A percentile compares a stretch with the other conserved stretches of the same genome.
Conservation (phyloP, 2,888 invertebrate species). For the Ichneumon xanthorius region DNA sequence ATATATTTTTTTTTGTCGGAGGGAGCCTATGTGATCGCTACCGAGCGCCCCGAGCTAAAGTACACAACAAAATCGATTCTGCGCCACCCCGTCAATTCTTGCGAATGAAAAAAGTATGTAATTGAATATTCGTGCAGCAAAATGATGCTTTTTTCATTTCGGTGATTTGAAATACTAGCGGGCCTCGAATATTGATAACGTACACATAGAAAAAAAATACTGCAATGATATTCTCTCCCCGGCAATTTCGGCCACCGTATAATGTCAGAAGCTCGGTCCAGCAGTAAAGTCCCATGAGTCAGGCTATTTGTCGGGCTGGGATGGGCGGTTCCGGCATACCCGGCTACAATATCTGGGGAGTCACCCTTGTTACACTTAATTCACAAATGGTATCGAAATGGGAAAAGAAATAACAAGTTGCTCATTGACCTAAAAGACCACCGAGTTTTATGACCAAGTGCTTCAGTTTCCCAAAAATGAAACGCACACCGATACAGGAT, state of each 20-base stretch:
- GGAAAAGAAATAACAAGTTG: background rate
- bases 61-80: constrained; percentile 51
- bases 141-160: constrained; percentile 9
- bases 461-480: background rate
- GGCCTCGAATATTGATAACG: constrained; percentile 2
- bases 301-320: constrained; percentile 76
- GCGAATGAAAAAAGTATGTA: constrained; percentile 27
- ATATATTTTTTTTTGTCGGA: constrained; percentile 29
- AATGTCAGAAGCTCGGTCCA: constrained; percentile 26
- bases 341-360: background rate
- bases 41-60: constrained; percentile 40
- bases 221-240: background rate
- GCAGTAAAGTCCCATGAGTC: constrained; percentile 68
- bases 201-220: background rate
- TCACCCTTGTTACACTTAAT: background rate
- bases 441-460: background rate
- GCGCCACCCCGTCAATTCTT: constrained; percentile 33
- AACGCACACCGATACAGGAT: background rate
- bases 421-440: background rate
- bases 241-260: constrained; percentile 28
- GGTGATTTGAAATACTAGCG: background rate
- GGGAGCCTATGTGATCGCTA: constrained; percentile 27
- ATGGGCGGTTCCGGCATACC: constrained; percentile 35
- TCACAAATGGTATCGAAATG: background rate
- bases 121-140: background rate